Evolutionary conservation across 2,888 invertebrate genomes (phyloP).

Genomic region (Petrophora chlorosata): DNA sequence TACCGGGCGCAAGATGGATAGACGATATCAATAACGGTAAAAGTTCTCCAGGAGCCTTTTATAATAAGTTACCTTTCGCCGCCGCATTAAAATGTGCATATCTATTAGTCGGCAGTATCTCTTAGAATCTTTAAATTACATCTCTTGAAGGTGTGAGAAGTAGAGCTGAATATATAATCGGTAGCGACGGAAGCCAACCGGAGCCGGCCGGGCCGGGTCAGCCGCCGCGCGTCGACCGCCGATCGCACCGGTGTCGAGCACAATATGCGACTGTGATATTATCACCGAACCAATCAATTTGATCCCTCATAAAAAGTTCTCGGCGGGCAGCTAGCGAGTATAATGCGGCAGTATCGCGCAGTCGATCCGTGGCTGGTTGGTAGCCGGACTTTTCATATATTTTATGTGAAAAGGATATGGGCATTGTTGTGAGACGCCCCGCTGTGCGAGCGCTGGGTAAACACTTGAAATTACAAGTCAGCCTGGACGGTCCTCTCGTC

Average conservation of each 20-base stretch:
- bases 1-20: not conserved
- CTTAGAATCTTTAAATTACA: constrained; percentile 56
- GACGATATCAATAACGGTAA: constrained; percentile 1
- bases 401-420: constrained; percentile 83
- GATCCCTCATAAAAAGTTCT: constrained; percentile 82
- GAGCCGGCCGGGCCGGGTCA: too few relatives aligned
- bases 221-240: too few relatives aligned
- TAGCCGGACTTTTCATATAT: constrained; percentile 81
- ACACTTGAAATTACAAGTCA: constrained; percentile 82
- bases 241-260: constrained; percentile 43
- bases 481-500: constrained; percentile 57
- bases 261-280: constrained; percentile 74
- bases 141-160: constrained; percentile 71
- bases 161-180: constrained; percentile 57
- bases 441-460: constrained; percentile 75
- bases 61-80: constrained; percentile 41
- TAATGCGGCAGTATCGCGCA: constrained; percentile 73
- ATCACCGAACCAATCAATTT: constrained; percentile 83
- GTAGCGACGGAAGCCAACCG: constrained; percentile 52
- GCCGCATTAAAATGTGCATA: constrained; percentile 63
- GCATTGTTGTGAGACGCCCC: constrained; percentile 78
- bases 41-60: not conserved
- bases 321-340: constrained; percentile 72
- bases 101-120: constrained; percentile 53
- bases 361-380: constrained; percentile 74